Evolutionary conservation across 2,797 vertebrate genomes (phyloP).

Genomic region (Apodemus agrarius): DNA sequence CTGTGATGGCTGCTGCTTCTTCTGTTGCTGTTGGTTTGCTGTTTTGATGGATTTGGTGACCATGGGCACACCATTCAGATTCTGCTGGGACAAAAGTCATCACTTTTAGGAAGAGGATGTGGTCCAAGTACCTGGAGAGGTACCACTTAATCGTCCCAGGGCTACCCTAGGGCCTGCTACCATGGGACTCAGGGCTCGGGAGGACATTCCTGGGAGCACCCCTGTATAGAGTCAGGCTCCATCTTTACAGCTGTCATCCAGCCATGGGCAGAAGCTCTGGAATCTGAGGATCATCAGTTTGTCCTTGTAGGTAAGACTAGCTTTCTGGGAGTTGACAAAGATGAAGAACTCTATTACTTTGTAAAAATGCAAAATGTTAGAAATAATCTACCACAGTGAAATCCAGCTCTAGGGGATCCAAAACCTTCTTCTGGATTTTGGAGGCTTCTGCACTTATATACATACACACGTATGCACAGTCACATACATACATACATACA

Average conservation of each 20-base stretch:
- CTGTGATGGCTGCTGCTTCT: conserved; percentile 84
- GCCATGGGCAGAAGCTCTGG: background rate
- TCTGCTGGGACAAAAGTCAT: conserved; percentile 80
- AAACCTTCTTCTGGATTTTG: background rate
- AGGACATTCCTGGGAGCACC: background rate
- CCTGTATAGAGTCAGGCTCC: background rate
- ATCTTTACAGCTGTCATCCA: fast-evolving
- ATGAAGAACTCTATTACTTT: background rate
- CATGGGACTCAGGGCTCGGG: background rate
- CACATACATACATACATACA: background rate
- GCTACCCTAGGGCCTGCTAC: fast-evolving
- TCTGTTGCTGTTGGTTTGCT: conserved; percentile 75
- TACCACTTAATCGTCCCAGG: background rate
- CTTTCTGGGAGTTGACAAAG: background rate
- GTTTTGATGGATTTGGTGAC: conserved; percentile 82
- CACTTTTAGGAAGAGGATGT: background rate
- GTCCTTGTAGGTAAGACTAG: background rate
- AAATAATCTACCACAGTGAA: background rate
- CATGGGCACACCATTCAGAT: conserved; percentile 85
- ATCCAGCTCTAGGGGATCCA: background rate
- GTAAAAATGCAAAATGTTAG: background rate
- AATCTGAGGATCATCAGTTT: background rate
- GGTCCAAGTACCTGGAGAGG: background rate
- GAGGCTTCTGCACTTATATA: background rate
- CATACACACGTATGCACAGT: background rate